phyloP scores from a whole-genome alignment of 1,140 invertebrate genomes.

The Tetranychus cinnabarinus region DNA sequence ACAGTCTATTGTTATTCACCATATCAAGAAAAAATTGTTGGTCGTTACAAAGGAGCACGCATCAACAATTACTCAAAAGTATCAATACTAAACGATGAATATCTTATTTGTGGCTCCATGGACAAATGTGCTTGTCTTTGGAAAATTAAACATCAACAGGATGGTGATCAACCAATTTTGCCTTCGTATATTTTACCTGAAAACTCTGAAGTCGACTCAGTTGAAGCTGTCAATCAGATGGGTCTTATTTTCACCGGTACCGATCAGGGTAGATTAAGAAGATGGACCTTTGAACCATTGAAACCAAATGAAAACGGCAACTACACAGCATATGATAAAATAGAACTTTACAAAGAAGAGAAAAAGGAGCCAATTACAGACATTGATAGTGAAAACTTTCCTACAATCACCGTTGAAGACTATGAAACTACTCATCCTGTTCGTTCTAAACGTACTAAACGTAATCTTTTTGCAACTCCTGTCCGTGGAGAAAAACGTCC shows the following conservation, averaged over 20 bases:
- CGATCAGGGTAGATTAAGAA: not conserved
- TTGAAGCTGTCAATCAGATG: not conserved
- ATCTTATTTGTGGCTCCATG: not conserved
- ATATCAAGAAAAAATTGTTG: not conserved
- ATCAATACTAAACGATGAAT: not conserved
- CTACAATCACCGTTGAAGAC: too few species aligned
- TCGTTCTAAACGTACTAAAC: too few species aligned
- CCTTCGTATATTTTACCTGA: not conserved
- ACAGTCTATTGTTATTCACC: not conserved
- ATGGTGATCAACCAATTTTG: not conserved
- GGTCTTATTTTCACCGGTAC: not conserved
- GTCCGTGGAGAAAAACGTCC: too few species aligned
- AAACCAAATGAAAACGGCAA: too few species aligned
- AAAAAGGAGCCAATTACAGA: too few species aligned
- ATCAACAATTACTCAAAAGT: not conserved
- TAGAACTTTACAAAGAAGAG: too few species aligned
- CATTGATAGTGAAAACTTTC: too few species aligned
- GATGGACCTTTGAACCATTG: not conserved
- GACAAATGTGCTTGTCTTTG: not conserved
- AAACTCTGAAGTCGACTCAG: not conserved
- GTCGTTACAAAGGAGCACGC: not conserved
- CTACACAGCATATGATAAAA: too few species aligned
- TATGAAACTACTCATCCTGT: too few species aligned
- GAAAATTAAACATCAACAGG: not conserved
- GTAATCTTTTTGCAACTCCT: too few species aligned